phyloP scores from a whole-genome alignment of 2,888 invertebrate species.

The Rhamphomyia laevipes region DNA sequence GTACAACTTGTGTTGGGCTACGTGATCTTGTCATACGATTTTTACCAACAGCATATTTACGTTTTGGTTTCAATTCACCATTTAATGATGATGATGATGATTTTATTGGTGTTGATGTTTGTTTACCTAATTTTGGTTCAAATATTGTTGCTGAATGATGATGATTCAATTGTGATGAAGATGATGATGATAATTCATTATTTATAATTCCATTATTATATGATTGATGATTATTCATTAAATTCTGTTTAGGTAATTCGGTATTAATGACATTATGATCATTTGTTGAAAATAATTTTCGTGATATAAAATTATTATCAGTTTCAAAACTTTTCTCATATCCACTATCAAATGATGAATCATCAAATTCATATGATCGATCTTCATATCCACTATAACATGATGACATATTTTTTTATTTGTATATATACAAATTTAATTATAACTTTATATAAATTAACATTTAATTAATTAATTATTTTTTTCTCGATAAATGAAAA shows the following conservation, averaged over 20 bases:
- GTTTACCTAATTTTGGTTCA: slow-evolving; percentile 26
- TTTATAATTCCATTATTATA: neutral
- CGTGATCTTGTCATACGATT: slow-evolving; percentile 60
- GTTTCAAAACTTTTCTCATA: slow-evolving; percentile 60
- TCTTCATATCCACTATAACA: slow-evolving; percentile 35
- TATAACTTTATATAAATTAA: too few species aligned
- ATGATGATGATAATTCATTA: neutral
- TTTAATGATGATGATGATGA: slow-evolving; percentile 23
- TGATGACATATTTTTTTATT: slow-evolving; percentile 29
- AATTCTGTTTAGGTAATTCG: too few species aligned
- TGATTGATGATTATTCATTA: too few species aligned
- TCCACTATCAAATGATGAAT: slow-evolving; percentile 64
- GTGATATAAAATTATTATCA: slow-evolving; percentile 23
- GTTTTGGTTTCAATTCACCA: slow-evolving; percentile 43
- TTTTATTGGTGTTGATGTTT: slow-evolving; percentile 51
- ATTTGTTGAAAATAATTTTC: slow-evolving; percentile 29
- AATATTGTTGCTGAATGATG: too few species aligned
- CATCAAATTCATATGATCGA: slow-evolving; percentile 35
- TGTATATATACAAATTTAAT: too few species aligned
- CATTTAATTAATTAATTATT: too few species aligned
- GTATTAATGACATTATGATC: too few species aligned
- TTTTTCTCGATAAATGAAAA: too few species aligned
- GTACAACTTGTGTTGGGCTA: slow-evolving; percentile 67
- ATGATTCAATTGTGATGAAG: neutral
- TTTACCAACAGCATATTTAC: slow-evolving; percentile 61